phyloP scores from a whole-genome alignment of 2,113 vertebrate genomes.

The Penelope pileata region DNA sequence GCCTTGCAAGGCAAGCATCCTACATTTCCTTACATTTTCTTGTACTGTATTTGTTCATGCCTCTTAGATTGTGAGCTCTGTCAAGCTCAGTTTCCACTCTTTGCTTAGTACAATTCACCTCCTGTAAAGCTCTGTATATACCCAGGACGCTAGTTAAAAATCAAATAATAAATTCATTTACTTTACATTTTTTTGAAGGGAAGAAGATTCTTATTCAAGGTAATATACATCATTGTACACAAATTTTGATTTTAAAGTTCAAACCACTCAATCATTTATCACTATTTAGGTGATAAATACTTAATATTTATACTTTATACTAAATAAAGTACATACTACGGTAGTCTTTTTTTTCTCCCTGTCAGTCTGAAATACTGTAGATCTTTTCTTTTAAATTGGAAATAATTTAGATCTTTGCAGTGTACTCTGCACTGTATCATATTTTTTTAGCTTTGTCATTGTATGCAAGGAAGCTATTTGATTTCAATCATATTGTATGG shows the following conservation, averaged over 20 bases:
- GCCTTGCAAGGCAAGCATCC: not conserved
- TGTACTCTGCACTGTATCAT: not conserved
- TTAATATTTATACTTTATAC: no score
- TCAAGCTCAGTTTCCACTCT: not conserved
- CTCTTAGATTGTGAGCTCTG: not conserved
- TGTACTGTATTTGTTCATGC: not conserved
- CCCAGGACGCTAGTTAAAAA: not conserved
- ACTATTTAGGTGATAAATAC: not conserved
- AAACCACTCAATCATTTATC: constrained; percentile 15
- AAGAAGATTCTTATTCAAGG: not conserved
- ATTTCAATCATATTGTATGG: not conserved
- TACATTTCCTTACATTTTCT: constrained; percentile 15
- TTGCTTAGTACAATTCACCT: not conserved
- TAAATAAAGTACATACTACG: not conserved
- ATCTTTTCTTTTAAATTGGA: not conserved
- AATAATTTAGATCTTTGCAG: not conserved
- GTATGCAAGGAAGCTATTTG: not conserved
- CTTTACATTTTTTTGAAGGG: not conserved
- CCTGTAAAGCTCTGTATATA: not conserved
- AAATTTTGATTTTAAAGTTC: constrained; percentile 48
- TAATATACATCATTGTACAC: constrained; percentile 29
- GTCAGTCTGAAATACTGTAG: constrained; percentile 1
- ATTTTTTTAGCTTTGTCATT: constrained; percentile 13
- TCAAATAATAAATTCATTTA: not conserved
- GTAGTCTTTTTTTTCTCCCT: not conserved